phyloP scores from a whole-genome alignment of 2,113 vertebrate genomes.

The Dasypus novemcinctus region DNA sequence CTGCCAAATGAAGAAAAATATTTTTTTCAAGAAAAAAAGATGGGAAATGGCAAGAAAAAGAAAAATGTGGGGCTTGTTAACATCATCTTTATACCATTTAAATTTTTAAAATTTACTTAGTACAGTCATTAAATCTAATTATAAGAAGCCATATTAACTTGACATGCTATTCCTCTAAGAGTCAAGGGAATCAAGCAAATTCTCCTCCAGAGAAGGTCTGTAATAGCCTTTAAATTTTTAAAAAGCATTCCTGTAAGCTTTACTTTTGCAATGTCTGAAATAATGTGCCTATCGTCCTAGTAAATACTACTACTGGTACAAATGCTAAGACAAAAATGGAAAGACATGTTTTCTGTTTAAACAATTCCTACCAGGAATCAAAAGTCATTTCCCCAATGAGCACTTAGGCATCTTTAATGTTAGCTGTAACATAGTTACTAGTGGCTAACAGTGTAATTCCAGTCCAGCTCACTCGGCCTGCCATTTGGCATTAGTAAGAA shows the following conservation, averaged over 20 bases:
- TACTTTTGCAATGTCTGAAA: slow-evolving; percentile 46
- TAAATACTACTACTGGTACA: background rate
- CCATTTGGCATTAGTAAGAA: slow-evolving; percentile 38
- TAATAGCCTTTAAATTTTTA: slow-evolving; percentile 15
- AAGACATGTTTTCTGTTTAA: slow-evolving; percentile 14
- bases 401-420: slow-evolving; percentile 30
- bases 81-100: background rate
- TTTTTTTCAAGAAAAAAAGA: background rate
- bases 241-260: background rate
- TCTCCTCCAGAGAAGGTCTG: background rate
- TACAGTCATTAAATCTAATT: slow-evolving; percentile 38
- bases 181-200: background rate
- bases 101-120: background rate
- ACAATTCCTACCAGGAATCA: background rate
- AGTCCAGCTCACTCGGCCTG: background rate
- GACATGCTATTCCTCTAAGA: background rate
- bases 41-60: background rate
- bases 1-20: background rate
- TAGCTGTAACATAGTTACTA: background rate
- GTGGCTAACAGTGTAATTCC: slow-evolving; percentile 44
- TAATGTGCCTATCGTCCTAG: background rate
- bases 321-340: background rate
- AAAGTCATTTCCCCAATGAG: background rate
- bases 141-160: background rate
- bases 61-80: background rate